A percentile compares a stretch with the other conserved stretches of the same genome.
These are phyloP conservation scores for Volucella inanis DNA, from an alignment of 2,888 invertebrate species.

Conservation along the genomic window DNA sequence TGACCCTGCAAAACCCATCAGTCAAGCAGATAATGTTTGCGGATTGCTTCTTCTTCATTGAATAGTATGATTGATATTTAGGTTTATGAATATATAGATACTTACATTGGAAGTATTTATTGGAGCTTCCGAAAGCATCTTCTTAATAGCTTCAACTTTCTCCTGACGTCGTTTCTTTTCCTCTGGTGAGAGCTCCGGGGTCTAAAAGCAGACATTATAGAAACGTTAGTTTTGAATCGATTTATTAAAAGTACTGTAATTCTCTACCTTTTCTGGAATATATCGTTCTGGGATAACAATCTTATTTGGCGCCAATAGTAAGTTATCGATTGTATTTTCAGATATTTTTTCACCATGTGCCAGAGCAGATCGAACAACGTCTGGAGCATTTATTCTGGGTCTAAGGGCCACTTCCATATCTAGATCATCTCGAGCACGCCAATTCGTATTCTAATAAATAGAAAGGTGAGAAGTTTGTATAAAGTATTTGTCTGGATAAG, in stretches of 20 bases:
- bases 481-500: background rate
- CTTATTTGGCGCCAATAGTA: constrained; percentile 94
- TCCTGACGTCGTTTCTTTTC: constrained; percentile 92
- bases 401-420: constrained; percentile 94
- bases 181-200: constrained; percentile 92
- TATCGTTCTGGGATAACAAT: constrained; percentile 96
- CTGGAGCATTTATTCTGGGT: constrained; percentile 90
- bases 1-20: background rate
- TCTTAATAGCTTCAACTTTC: constrained; percentile 95
- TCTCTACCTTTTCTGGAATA: constrained; percentile 91
- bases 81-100: constrained; percentile 20
- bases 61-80: too few species aligned
- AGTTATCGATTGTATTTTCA: constrained; percentile 92
- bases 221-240: background rate
- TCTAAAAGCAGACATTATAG: constrained; percentile 82
- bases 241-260: background rate
- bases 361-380: constrained; percentile 93
- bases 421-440: constrained; percentile 91
- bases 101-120: constrained; percentile 82
- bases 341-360: constrained; percentile 84
- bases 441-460: constrained; percentile 82
- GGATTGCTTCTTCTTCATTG: too few species aligned
- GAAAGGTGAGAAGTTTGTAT: background rate
- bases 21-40: too few species aligned
- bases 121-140: constrained; percentile 91